A percentile compares a stretch with the other conserved stretches of the same genome.
Conservation (phyloP, 2,888 invertebrate genomes). For the Lottia gigantea region DNA sequence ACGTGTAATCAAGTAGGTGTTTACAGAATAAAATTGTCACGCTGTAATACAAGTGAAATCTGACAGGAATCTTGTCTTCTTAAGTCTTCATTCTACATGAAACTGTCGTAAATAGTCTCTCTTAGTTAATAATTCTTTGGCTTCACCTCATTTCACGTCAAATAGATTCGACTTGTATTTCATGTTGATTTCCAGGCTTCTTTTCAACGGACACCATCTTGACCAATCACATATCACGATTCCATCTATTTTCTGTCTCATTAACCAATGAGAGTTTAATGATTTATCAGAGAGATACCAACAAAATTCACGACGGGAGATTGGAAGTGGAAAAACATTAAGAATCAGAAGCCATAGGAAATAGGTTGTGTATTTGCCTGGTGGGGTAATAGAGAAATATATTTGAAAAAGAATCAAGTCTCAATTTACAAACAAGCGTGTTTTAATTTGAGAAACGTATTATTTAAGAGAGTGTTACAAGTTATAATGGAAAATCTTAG, state of each 20-base stretch:
- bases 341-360: conserved; percentile 19
- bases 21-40: conserved; percentile 7
- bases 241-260: conserved; percentile 22
- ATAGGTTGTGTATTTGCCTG: conserved; percentile 8
- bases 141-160: conserved; percentile 9
- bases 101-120: conserved; percentile 5
- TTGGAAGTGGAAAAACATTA: conserved; percentile 20
- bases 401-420: conserved; percentile 21
- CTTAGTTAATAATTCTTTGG: conserved; percentile 7
- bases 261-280: conserved; percentile 24
- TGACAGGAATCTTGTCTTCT: conserved; percentile 2
- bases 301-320: conserved; percentile 14
- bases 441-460: conserved; percentile 3
- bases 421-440: conserved; percentile 14
- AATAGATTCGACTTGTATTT: conserved; percentile 18
- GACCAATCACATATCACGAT: conserved; percentile 18
- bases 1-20: conserved; percentile 4
- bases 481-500: not conserved
- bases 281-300: conserved; percentile 16
- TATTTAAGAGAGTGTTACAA: not conserved
- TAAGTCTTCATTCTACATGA: not conserved
- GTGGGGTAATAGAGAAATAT: conserved; percentile 17
- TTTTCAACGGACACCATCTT: conserved; percentile 16
- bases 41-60: conserved; percentile 2
- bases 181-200: conserved; percentile 19